Percentiles rank a stretch among this genome's conserved stretches.
Conservation (phyloP, 2,113 vertebrate genomes). For the Ophthalmolycus amberensis region DNA sequence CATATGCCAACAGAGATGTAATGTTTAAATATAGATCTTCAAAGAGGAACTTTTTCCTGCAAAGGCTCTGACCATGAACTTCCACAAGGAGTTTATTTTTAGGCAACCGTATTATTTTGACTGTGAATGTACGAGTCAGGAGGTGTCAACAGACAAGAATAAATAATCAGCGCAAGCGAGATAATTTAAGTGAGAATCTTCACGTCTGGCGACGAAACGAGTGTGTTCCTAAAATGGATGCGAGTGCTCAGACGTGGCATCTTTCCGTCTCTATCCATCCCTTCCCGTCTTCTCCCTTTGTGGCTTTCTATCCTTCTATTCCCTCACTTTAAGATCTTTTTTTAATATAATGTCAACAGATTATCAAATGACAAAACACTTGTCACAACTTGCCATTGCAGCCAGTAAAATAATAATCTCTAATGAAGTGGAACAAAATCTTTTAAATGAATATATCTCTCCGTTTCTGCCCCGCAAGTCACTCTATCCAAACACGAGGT, state of each 20-base stretch:
- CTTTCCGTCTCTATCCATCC: neutral
- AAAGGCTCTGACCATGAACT: conserved; percentile 53
- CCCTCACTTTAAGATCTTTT: neutral
- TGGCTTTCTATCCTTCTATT: neutral
- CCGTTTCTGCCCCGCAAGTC: conserved; percentile 4
- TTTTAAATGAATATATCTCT: conserved; percentile 38
- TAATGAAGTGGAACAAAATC: conserved; percentile 61
- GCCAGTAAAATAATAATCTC: conserved; percentile 28
- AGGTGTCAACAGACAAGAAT: conserved; percentile 62
- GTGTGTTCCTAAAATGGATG: conserved; percentile 45
- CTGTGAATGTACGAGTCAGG: conserved; percentile 54
- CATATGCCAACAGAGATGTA: conserved; percentile 14
- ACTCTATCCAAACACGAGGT: conserved; percentile 15
- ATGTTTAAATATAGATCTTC: conserved; percentile 58
- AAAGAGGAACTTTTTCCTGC: conserved; percentile 30
- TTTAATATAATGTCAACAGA: conserved; percentile 13
- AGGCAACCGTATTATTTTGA: conserved; percentile 41
- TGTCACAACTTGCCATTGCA: conserved; percentile 25
- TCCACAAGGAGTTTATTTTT: conserved; percentile 64
- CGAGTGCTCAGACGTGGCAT: conserved; percentile 6
- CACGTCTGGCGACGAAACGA: conserved; percentile 50
- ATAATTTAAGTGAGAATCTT: conserved; percentile 65
- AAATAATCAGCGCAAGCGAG: conserved; percentile 28
- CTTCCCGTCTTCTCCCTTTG: neutral
- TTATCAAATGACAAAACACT: conserved; percentile 48